Evolutionary conservation across 2,113 vertebrate species (phyloP), one percentile per base, ranked within the genome.

Genomic region (Epinephelus moara): DNA sequence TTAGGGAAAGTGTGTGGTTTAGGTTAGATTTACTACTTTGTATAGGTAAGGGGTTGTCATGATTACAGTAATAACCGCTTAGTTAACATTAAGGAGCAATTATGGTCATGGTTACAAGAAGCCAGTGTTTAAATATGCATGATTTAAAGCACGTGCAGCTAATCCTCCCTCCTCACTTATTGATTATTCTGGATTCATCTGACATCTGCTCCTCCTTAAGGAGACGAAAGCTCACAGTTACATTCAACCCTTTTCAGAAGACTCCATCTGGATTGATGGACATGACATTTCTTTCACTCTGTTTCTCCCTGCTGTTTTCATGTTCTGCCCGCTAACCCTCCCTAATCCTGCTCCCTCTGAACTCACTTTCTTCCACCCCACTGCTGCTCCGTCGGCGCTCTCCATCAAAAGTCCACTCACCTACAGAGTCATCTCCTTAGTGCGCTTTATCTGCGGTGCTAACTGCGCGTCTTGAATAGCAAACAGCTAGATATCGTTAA

Each of bases 331-430:
- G 11, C 69, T 79, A 84, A 88, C 60, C 57, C 86, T 37, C 2
- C 78, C 72, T 91, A 82, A 91, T 87, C 85, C 75, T 25, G 2
- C 70, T 77, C 52, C 55, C 63, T 80, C 72, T 59, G 27, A 78
- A 72, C 60, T 77, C 50, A 30, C 86, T 59, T 45, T 77, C 70
- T 78, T 76, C 81, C 78, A 23, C 19, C 47, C 37, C 53, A 45
- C 49, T 1, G 5, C 42, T 66, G 63, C 79, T 57, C 77, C 12
- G 4, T 64, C 53, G 75, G 60, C 7, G 19, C 76, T 80, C 71
- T 80, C 67, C 75, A 87, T 91, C 86, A 80, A 57, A 88, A 79
- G 72, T 85, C 86, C 33, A 0, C 83, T 89, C 86, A 72, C 81
- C 89, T 86, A 50, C 74, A 30, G 74, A 64, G 71, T 62, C 78